A percentile compares a stretch with the other conserved stretches of the same genome.
Evolutionary conservation across 2,888 invertebrate species (phyloP).

Genomic region (Microplitis deprimator): DNA sequence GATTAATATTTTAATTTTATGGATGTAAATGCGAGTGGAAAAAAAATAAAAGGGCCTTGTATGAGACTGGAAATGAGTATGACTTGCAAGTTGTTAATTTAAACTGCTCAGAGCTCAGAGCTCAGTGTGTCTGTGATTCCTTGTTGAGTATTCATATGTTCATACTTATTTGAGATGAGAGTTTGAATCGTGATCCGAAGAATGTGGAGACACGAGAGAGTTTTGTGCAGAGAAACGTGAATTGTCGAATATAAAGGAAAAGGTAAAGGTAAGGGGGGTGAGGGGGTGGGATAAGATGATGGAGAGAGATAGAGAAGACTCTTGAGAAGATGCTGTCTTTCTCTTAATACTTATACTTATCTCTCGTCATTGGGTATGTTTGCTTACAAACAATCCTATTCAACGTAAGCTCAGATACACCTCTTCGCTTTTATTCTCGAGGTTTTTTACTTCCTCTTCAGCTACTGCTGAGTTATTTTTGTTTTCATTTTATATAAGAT

Average conservation of each 20-base stretch:
- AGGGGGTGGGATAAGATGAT: not conserved
- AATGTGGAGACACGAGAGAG: conserved; percentile 11
- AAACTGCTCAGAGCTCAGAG: conserved; percentile 24
- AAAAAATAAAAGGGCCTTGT: conserved; percentile 7
- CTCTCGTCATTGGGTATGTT: conserved; percentile 52
- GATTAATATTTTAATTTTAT: not conserved
- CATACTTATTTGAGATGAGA: conserved; percentile 4
- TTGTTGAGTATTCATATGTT: conserved; percentile 37
- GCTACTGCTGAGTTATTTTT: conserved; percentile 28
- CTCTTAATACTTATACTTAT: conserved; percentile 21
- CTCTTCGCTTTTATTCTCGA: conserved; percentile 37
- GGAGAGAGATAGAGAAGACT: not conserved
- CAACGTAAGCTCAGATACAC: conserved; percentile 52
- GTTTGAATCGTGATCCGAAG: conserved; percentile 11
- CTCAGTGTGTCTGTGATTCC: conserved; percentile 58
- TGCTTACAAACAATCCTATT: conserved; percentile 64
- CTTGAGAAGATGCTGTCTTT: conserved; percentile 30
- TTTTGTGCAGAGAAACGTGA: not conserved
- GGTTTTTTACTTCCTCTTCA: conserved; percentile 25
- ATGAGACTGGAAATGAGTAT: conserved; percentile 46
- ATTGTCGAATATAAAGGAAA: not conserved
- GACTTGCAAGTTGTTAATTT: conserved; percentile 69
- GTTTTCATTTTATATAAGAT: not conserved
- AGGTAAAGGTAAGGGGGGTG: not conserved
- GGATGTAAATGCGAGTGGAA: not conserved